Percentiles rank a stretch among this genome's conserved stretches.
Conservation (phyloP, 2,113 vertebrate genomes). For the Oreocharis arfaki region DNA sequence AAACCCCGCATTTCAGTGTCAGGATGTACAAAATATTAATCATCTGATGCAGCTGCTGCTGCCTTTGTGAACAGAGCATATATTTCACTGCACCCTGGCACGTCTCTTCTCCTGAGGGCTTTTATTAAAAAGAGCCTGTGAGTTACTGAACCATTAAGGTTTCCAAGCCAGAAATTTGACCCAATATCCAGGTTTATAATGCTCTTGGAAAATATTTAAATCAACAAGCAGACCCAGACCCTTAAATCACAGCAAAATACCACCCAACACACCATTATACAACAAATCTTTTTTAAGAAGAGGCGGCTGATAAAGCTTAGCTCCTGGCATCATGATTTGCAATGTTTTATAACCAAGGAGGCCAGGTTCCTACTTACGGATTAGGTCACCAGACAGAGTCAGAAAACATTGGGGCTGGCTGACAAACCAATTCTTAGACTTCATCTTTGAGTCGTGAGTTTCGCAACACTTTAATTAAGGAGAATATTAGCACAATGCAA, state of each 20-base stretch:
- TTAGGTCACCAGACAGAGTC: neutral
- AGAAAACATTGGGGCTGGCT: neutral
- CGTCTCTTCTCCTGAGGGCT: conserved; percentile 11
- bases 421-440: neutral
- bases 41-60: neutral
- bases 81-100: conserved; percentile 40
- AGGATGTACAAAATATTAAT: conserved; percentile 20
- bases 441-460: neutral
- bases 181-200: conserved; percentile 24
- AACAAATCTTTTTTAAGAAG: conserved; percentile 54
- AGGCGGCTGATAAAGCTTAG: conserved; percentile 53
- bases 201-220: conserved; percentile 45
- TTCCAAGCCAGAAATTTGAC: conserved; percentile 26
- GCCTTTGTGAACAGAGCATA: conserved; percentile 4
- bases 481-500: neutral
- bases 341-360: conserved; percentile 42
- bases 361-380: neutral
- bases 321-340: conserved; percentile 39
- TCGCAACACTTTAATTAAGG: neutral
- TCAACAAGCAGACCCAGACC: neutral
- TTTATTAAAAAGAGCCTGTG: conserved; percentile 42
- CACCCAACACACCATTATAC: neutral
- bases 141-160: conserved; percentile 41
- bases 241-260: conserved; percentile 32
- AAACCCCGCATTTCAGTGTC: conserved; percentile 2